These are phyloP conservation scores for Meleagris gallopavo DNA, from an alignment of 2,113 vertebrate genomes.

Conservation along the genomic window DNA sequence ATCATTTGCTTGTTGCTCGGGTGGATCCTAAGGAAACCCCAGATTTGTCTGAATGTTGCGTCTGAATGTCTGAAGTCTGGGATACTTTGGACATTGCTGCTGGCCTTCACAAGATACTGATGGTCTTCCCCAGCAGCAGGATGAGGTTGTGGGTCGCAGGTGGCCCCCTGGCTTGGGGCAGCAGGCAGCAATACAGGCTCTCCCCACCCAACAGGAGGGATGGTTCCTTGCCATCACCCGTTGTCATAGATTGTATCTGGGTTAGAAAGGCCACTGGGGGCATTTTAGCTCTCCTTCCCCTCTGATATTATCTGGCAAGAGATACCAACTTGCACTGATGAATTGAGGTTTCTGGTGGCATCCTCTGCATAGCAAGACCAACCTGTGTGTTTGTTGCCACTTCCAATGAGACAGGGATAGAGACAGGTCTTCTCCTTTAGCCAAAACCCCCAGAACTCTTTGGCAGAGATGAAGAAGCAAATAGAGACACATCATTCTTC, in stretches of 20 bases:
- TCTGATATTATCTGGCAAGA: not conserved
- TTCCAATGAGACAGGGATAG: not conserved
- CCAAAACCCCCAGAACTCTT: not conserved
- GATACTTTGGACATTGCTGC: rapidly evolving
- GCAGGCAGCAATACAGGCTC: rapidly evolving
- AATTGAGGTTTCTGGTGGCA: not conserved
- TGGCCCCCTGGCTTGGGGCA: not conserved
- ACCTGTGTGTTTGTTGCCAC: not conserved
- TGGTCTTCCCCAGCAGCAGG: not conserved
- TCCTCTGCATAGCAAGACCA: not conserved
- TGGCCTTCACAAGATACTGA: not conserved
- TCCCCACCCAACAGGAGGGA: not conserved
- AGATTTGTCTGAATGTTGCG: not conserved
- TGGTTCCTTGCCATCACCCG: not conserved
- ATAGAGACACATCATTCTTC: rapidly evolving
- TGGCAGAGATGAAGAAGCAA: not conserved
- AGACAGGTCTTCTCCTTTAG: not conserved
- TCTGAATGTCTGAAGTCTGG: rapidly evolving
- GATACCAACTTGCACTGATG: rapidly evolving
- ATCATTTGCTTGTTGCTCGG: rapidly evolving
- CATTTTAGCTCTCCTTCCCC: not conserved
- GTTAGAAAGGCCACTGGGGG: not conserved
- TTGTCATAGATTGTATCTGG: not conserved
- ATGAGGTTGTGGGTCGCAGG: not conserved
- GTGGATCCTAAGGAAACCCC: not conserved